phyloP scores from a whole-genome alignment of 1,140 invertebrate genomes.

The Drosophila parabipectinata region DNA sequence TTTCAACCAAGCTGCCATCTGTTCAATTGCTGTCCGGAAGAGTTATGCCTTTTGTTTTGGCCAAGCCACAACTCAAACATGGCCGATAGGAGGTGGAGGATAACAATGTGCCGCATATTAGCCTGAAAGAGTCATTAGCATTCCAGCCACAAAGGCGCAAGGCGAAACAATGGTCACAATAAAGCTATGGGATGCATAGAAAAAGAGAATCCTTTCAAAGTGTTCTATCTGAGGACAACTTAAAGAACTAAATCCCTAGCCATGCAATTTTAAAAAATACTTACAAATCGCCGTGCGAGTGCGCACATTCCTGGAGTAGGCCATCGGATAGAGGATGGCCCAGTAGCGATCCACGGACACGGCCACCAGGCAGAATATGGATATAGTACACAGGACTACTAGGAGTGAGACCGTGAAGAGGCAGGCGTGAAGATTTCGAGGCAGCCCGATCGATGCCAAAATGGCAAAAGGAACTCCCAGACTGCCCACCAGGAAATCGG shows the following conservation, averaged over 20 bases:
- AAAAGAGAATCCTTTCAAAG: constrained; percentile 23
- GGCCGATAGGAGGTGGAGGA: constrained; percentile 11
- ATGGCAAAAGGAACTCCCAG: constrained; percentile 94
- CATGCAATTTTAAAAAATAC: constrained; percentile 68
- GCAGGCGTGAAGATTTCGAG: constrained; percentile 91
- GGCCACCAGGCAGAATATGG: constrained; percentile 95
- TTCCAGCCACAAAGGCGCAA: constrained; percentile 35
- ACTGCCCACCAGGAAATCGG: constrained; percentile 92
- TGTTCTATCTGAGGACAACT: background rate
- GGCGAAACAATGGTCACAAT: constrained; percentile 21
- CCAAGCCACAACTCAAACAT: constrained; percentile 65
- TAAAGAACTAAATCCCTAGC: background rate
- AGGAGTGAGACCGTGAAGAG: constrained; percentile 94
- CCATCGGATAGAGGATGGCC: constrained; percentile 95
- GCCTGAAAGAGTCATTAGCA: constrained; percentile 36
- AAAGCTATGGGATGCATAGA: background rate
- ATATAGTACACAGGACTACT: constrained; percentile 95
- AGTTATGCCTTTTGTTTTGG: constrained; percentile 25
- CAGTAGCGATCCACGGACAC: constrained; percentile 96
- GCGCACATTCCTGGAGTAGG: constrained; percentile 93
- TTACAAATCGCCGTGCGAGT: constrained; percentile 93
- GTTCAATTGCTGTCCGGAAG: constrained; percentile 9
- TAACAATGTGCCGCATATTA: constrained; percentile 55
- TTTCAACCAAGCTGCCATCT: background rate
- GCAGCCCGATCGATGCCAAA: constrained; percentile 89